Evolutionary conservation across 2,888 invertebrate species (phyloP), one percentile per base, ranked within the genome.

Genomic region (Nowickia ferox): DNA sequence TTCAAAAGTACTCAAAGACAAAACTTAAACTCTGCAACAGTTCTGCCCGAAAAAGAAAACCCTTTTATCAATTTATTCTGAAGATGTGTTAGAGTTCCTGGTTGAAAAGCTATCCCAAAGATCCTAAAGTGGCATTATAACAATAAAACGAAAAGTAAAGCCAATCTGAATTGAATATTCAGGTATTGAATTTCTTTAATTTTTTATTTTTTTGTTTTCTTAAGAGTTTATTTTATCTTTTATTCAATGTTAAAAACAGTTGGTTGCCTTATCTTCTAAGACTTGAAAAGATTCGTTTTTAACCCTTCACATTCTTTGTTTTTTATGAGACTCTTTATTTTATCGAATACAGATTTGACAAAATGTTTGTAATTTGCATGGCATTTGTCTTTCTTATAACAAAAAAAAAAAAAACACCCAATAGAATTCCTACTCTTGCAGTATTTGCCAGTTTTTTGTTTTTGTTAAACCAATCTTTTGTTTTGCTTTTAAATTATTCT

Each of bases 401-500:
- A 71, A 63, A 63, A 71, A 9, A 63, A 69, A 40, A 69, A n/a
- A n/a, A n/a, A n/a, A n/a, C n/a, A n/a, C n/a, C n/a, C 51, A 68
- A 76, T 17, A 65, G 44, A 46, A 55, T 19, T 53, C 10, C 48
- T 9, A 17, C 2, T 17, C 9, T 17, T 17, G 9, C 9, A n/a
- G n/a, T n/a, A 9, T 17, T 17, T 17, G 17, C 9, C n/a, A n/a
- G n/a, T n/a, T 17, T 10, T 10, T 19, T 9, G 51, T 17, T 19
- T 19, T 13, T 19, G 0, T 11, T 19, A 19, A 19, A 19, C 1
- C 0, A 4, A 19, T 53, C 11, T 53, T 30, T 11, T 53, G 19
- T 53, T 19, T 11, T 10, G 11, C 0, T 22, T 22, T 53, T 0
- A 53, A 53, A 0, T 53, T 19, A 53, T 53, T n/a, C 4, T 4